Evolutionary conservation across 30 jellyfish, hydroid and myxozoan genomes (phyloP).

Genomic region (Aurelia coerulea): DNA sequence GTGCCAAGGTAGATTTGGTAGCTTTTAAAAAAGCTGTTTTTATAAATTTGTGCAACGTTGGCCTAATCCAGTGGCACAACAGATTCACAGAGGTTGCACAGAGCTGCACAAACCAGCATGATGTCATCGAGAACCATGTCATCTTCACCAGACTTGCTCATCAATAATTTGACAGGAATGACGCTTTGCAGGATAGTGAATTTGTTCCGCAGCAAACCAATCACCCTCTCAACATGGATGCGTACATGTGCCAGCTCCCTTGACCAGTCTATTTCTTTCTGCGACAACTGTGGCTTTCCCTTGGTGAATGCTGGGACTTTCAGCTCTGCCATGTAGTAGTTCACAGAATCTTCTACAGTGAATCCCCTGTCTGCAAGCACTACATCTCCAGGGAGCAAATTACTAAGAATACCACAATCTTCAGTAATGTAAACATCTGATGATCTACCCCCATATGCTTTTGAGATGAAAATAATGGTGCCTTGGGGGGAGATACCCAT

Average conservation of each 20-base stretch:
- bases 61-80: slow-evolving; percentile 44
- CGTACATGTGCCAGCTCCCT: slow-evolving; percentile 47
- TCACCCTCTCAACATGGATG: slow-evolving; percentile 57
- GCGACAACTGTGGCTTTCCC: slow-evolving; percentile 46
- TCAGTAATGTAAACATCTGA: slow-evolving; percentile 18
- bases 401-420: no score
- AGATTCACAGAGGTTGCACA: slow-evolving; percentile 21
- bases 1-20: not conserved
- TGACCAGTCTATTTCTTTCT: slow-evolving; percentile 29
- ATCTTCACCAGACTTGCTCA: slow-evolving; percentile 12
- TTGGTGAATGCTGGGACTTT: slow-evolving; percentile 30
- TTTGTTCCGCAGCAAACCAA: slow-evolving; percentile 62
- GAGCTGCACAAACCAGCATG: slow-evolving; percentile 16
- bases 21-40: slow-evolving; percentile 8
- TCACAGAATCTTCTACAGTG: slow-evolving; percentile 11
- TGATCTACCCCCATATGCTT: slow-evolving; percentile 67
- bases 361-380: no score
- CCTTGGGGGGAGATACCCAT: slow-evolving; percentile 22
- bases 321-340: slow-evolving; percentile 29
- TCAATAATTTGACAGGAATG: slow-evolving; percentile 21
- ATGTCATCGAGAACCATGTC: not conserved
- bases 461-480: slow-evolving; percentile 38
- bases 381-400: no score
- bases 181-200: slow-evolving; percentile 40
- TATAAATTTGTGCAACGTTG: not conserved